Base-by-base conservation (phyloP, 2,113 vertebrate species). In the Aix galericulata region DNA sequence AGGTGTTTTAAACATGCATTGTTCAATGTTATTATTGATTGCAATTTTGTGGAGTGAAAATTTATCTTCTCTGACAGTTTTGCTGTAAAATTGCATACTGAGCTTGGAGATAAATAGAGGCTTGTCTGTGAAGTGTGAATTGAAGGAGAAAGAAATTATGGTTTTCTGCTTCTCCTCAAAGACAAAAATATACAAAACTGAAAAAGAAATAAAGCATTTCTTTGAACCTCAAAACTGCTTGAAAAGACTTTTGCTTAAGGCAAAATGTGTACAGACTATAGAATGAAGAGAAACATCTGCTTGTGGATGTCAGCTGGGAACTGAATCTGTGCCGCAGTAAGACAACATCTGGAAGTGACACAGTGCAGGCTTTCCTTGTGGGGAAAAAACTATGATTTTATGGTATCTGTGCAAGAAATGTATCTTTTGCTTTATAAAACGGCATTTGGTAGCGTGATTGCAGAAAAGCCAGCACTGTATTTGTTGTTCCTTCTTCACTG, bases 221-320 rank as follows among this genome's bases (percentile, higher is more conserved):
- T 93, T 91, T 94, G 90, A 91, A 91, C 76, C 91, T 93, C 79
- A 90, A 12, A 95, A 82, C 62, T 90, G 14, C 44, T 71, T 13
- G 36, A 80, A 44, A 40, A 55, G 17, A 36, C 86, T 79, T 80
- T 34, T 91, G 32, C 74, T 85, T 55, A 88, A 83, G 77, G 71
- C 72, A 77, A 77, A 86, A 42, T 38, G 3, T 81, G 86, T 81
- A 58, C 79, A 82, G 63, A 16, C 55, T 79, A 21, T 1, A 44
- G 38, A 63, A 71, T 62, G 88, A 92, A 88, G 29, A 88, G 88
- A 95, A 93, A 90, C 90, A 93, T 72, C 67, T 90, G 92, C 88
- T 88, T 66, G 50, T 11, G 68, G 71, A 74, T 74, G 67, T 40
- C 87, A 91, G 48, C 42, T 29, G 25, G 58, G 71, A 64, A 42